Evolutionary conservation across 2,113 vertebrate species (phyloP).

Genomic region (Heterocephalus glaber): DNA sequence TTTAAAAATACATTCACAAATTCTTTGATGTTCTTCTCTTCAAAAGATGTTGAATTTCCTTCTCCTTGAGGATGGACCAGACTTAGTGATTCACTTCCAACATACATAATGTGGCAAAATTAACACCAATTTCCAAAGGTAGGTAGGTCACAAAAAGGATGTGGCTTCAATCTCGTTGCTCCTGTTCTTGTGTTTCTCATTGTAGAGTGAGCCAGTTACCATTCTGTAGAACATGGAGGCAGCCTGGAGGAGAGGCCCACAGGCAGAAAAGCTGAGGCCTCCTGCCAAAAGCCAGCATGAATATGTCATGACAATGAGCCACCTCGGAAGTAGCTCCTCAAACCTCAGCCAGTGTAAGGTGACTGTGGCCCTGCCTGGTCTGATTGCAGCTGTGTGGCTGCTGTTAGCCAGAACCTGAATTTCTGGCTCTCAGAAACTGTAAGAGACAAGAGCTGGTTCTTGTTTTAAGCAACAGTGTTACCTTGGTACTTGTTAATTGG

Average conservation of each 20-base stretch:
- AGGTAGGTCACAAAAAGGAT: not conserved
- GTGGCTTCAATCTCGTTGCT: no score
- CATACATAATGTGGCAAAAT: not conserved
- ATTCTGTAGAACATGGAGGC: not conserved
- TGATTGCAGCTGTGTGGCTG: not conserved
- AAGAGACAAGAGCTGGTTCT: not conserved
- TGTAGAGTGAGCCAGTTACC: not conserved
- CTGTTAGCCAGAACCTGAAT: not conserved
- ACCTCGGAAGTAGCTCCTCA: not conserved
- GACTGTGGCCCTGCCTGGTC: not conserved
- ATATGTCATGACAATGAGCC: not conserved
- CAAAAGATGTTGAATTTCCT: not conserved
- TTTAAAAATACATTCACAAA: not conserved
- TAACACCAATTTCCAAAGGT: not conserved
- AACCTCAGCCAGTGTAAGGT: not conserved
- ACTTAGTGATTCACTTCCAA: not conserved
- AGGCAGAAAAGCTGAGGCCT: not conserved
- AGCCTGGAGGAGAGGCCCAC: not conserved
- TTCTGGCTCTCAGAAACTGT: not conserved
- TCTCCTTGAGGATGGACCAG: not conserved
- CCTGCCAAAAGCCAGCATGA: not conserved
- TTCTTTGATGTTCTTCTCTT: not conserved
- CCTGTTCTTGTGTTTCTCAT: not conserved
- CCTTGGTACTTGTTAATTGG: not conserved
- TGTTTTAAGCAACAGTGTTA: not conserved